Base-by-base conservation (phyloP, 2,797 vertebrate species). In the Oryzias sinensis region DNA sequence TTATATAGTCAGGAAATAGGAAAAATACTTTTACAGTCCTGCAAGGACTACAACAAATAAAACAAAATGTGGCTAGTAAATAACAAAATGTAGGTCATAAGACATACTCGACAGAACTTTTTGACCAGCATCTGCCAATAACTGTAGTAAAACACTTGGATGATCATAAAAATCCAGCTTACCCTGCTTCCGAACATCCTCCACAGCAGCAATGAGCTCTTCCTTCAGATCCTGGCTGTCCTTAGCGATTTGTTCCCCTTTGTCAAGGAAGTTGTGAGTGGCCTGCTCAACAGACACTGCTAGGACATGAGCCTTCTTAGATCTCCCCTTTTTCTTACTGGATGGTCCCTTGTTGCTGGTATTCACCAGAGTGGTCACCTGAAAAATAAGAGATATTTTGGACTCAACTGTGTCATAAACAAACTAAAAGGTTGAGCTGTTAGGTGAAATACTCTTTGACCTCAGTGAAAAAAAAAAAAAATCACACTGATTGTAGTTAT, bases 171-270 rank as follows among this genome's bases (percentile, higher is more conserved):
- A 37, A 37, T 16, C 1, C 15, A 18, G 4, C 81, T 43, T 66
- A 98, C 97, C 97, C 95, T 99, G 97, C 62, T 98, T 99, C 18
- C 97, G 93, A 2, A 99, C 97, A 68, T 99, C 97, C 46, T 99
- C 97, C 25, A 99, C 97, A 1, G 97, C 96, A 24, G 94, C 93
- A 18, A 97, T 94, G 68, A 99, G 74, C 57, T 99, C 97, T 63
- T 99, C 97, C 76, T 97, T 99, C 25, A 99, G 93, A 75, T 98
- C 97, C 64, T 98, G 96, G 82, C 97, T 99, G 82, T 98, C 97
- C 81, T 97, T 98, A 16, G 97, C 97, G 0, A 99, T 99, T 80
- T 98, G 97, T 49, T 99, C 97, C 0, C 97, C 97, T 84, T 99
- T 99, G 62, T 99, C 97, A 79, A 99, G 79, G 62, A 99, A 99